Evolutionary conservation across 2,888 invertebrate genomes (phyloP).

Genomic region (Spilarctia lutea): DNA sequence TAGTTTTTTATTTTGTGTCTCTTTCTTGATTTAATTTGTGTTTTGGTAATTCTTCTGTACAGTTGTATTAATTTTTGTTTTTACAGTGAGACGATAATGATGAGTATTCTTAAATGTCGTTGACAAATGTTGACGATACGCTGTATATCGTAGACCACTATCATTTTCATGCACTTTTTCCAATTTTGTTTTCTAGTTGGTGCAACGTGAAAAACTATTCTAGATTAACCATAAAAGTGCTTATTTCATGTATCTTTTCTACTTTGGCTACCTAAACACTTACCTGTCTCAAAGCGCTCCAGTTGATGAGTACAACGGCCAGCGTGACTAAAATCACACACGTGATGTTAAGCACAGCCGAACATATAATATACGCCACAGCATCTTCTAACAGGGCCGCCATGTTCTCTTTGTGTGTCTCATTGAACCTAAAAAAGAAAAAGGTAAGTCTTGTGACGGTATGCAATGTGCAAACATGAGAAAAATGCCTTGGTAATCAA

Average conservation of each 20-base stretch:
- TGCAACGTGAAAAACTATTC: too few relatives aligned
- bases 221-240: too few relatives aligned
- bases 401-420: slow-evolving; percentile 80
- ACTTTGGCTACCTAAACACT: not conserved
- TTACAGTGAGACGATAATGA: not conserved
- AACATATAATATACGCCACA: slow-evolving; percentile 83
- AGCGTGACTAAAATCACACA: slow-evolving; percentile 73
- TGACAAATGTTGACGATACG: too few relatives aligned
- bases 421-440: slow-evolving; percentile 59
- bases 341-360: slow-evolving; percentile 67
- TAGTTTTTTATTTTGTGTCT: too few relatives aligned
- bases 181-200: too few relatives aligned
- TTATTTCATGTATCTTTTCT: too few relatives aligned
- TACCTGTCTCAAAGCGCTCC: slow-evolving; percentile 86
- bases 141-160: too few relatives aligned
- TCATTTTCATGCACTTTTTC: too few relatives aligned
- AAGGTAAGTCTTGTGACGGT: not conserved
- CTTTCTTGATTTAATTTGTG: too few relatives aligned
- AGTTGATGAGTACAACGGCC: slow-evolving; percentile 85
- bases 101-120: too few relatives aligned
- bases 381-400: slow-evolving; percentile 85
- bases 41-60: not conserved
- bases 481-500: too few relatives aligned
- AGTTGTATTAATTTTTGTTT: not conserved
- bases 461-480: not conserved